These are phyloP conservation scores for Drosophila mojavensis DNA, from an alignment of 1,140 invertebrate genomes.

Conservation along the genomic window DNA sequence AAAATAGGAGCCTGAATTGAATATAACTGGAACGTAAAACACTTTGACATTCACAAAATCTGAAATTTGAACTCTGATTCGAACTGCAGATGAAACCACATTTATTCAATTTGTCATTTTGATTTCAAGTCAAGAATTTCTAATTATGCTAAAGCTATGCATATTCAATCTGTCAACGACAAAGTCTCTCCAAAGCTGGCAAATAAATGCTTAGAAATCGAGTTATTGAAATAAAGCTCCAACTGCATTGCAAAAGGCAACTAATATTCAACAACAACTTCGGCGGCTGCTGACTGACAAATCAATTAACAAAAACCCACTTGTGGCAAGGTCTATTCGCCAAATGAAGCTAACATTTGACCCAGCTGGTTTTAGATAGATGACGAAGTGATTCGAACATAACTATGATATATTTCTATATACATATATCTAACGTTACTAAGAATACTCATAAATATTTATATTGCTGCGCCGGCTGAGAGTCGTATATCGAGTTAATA, in stretches of 20 bases:
- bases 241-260: constrained; percentile 1
- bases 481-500: not conserved
- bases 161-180: not conserved
- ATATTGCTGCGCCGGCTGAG: not conserved
- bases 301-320: constrained; percentile 33
- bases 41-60: not conserved
- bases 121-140: no score
- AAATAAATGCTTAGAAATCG: not conserved
- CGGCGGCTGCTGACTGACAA: constrained; percentile 3
- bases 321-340: constrained; percentile 6
- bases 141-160: no score
- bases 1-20: not conserved
- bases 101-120: no score
- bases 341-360: constrained; percentile 13
- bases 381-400: not conserved
- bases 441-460: constrained; percentile 9
- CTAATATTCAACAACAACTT: constrained; percentile 21
- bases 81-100: not conserved
- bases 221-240: not conserved
- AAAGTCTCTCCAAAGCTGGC: not conserved
- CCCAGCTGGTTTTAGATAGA: not conserved
- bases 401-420: not conserved
- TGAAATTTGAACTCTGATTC: not conserved
- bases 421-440: not conserved
- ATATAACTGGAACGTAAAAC: not conserved